Evolutionary conservation across 2,113 vertebrate species (phyloP).

Genomic region (Zapus hudsonius): DNA sequence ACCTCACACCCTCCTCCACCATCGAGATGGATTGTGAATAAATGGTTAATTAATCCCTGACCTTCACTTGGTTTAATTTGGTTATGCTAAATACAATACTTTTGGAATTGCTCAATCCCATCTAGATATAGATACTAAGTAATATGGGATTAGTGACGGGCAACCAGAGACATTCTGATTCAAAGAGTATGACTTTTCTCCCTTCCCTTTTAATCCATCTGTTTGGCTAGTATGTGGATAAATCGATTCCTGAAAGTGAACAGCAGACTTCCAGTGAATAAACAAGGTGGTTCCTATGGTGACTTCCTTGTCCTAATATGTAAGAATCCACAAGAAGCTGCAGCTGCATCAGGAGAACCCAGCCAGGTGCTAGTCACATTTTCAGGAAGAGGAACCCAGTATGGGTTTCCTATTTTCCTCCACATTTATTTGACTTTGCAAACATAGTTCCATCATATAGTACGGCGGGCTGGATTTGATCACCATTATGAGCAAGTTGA

Average conservation of each 20-base stretch:
- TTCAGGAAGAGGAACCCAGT: background rate
- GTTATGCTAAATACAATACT: background rate
- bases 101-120: background rate
- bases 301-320: background rate
- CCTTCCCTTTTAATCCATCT: background rate
- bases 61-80: background rate
- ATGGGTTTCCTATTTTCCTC: background rate
- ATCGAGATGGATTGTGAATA: background rate
- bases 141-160: background rate
- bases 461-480: background rate
- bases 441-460: background rate
- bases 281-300: background rate
- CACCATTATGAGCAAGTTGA: background rate
- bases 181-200: background rate
- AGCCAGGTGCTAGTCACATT: background rate
- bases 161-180: background rate
- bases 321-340: background rate
- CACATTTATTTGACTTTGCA: background rate
- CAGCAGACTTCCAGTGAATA: background rate
- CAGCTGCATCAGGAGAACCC: background rate
- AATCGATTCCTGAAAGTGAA: background rate
- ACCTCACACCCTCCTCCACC: no score
- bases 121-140: background rate
- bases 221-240: background rate
- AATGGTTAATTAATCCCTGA: background rate